Percentiles rank a stretch among this genome's conserved stretches.
Conservation (phyloP, 2,888 invertebrate species). For the Drosophila borealis region DNA sequence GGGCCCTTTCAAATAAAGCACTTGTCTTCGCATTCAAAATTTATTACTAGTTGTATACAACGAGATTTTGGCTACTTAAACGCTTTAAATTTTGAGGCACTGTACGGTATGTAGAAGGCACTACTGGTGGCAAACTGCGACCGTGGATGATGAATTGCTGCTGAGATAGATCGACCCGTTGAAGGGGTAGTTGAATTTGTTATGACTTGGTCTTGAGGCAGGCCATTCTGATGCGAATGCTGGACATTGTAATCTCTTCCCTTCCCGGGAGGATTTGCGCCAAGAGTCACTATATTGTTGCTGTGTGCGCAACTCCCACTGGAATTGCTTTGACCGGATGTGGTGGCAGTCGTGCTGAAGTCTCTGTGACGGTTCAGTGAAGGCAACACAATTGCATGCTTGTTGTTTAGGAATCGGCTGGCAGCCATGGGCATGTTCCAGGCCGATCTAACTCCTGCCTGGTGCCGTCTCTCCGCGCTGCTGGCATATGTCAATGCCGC, state of each 20-base stretch:
- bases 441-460: constrained; percentile 60
- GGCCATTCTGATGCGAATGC: constrained; percentile 42
- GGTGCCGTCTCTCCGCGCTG: constrained; percentile 53
- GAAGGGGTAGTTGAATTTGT: constrained; percentile 75
- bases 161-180: constrained; percentile 83
- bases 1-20: no score
- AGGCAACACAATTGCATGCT: constrained; percentile 80
- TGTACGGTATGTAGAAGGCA: constrained; percentile 83
- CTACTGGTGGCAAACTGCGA: constrained; percentile 67
- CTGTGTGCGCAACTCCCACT: constrained; percentile 49
- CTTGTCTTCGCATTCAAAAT: constrained; percentile 6
- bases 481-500: constrained; percentile 71
- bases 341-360: constrained; percentile 52
- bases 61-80: constrained; percentile 75
- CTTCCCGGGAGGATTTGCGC: constrained; percentile 1
- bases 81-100: constrained; percentile 84
- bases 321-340: constrained; percentile 59
- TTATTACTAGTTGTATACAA: constrained; percentile 53
- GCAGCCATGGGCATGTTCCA: constrained; percentile 79
- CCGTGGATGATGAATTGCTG: constrained; percentile 80
- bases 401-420: constrained; percentile 78
- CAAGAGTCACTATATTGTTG: constrained; percentile 41
- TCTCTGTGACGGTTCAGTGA: constrained; percentile 73
- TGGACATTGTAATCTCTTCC: constrained; percentile 4
- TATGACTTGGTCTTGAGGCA: constrained; percentile 24